Base-by-base conservation (phyloP, 2,797 vertebrate genomes). In the Vultur gryphus region DNA sequence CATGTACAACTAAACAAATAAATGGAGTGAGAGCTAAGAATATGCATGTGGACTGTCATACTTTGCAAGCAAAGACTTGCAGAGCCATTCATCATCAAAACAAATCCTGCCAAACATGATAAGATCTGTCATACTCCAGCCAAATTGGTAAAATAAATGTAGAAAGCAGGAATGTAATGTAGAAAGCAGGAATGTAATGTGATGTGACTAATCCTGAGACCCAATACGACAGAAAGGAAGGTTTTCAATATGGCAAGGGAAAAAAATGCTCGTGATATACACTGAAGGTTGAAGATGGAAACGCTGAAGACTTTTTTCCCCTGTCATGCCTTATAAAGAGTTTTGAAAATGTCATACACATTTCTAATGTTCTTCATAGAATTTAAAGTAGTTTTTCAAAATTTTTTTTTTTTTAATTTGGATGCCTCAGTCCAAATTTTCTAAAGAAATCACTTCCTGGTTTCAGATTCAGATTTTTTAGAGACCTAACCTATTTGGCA, bases 111-210 rank as follows among this genome's bases (percentile, higher is more conserved):
- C 88, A 97, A 93, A 94, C 73, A 51, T 8, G 67, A 94, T 87
- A 94, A 97, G 92, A 97, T 94, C 83, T 96, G 93, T 95, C 94
- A 96, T 94, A 95, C 78, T 94, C 80, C 93, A 94, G 96, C 83
- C 76, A 97, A 97, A 97, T 51, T 95, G 71, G 76, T 96, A 84
- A 96, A 97, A 95, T 93, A 97, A 96, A 96, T 97, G 71, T 55
- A 94, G 80, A 97, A 97, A 95, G 41, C 39, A 83, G 77, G 64
- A 96, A 93, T 94, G 54, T 58, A 95, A 91, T 94, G 46, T 35
- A 90, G 71, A 96, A 96, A 96, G 75, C 29, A 89, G 89, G 80
- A 97, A 95, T 92, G 59, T 73, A 94, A 90, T 94, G 75, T 51
- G 62, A 95, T 73, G 54, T 96, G 94, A 95, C 89, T 96, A 97